Conservation (phyloP, 2,797 vertebrate species). For the Chromis chromis region DNA sequence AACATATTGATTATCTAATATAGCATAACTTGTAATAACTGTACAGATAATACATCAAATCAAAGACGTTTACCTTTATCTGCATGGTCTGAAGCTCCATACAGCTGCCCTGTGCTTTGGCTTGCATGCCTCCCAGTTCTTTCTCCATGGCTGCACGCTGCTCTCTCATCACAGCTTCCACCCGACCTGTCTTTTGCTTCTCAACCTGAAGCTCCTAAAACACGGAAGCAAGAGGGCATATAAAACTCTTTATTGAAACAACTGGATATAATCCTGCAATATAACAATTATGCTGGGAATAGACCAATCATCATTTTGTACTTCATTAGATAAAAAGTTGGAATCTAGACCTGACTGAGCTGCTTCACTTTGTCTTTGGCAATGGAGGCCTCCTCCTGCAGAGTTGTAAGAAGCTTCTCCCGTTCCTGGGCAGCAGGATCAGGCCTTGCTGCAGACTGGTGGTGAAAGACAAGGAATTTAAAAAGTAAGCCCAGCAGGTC, state of each 20-base stretch:
- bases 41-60: neutral
- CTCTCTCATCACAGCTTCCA: conserved; percentile 91
- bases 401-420: conserved; percentile 88
- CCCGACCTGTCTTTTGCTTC: conserved; percentile 90
- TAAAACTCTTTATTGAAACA: neutral
- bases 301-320: neutral
- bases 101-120: conserved; percentile 92
- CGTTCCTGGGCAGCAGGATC: conserved; percentile 90
- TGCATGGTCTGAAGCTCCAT: conserved; percentile 94
- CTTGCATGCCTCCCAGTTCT: conserved; percentile 91
- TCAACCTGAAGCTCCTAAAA: conserved; percentile 92
- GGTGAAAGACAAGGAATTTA: conserved; percentile 28
- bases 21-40: neutral
- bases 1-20: neutral
- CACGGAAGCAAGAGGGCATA: conserved; percentile 1
- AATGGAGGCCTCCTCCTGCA: conserved; percentile 91
- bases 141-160: conserved; percentile 92
- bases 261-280: neutral
- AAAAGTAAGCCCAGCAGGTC: neutral
- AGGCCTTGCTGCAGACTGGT: conserved; percentile 86
- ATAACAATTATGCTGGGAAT: neutral
- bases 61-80: conserved; percentile 87
- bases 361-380: conserved; percentile 97
- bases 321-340: neutral
- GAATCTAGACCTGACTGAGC: conserved; percentile 89